Evolutionary conservation across 35 echinoderm and acorn worm species (phyloP).

Genomic region (Stichopus chloronotus): DNA sequence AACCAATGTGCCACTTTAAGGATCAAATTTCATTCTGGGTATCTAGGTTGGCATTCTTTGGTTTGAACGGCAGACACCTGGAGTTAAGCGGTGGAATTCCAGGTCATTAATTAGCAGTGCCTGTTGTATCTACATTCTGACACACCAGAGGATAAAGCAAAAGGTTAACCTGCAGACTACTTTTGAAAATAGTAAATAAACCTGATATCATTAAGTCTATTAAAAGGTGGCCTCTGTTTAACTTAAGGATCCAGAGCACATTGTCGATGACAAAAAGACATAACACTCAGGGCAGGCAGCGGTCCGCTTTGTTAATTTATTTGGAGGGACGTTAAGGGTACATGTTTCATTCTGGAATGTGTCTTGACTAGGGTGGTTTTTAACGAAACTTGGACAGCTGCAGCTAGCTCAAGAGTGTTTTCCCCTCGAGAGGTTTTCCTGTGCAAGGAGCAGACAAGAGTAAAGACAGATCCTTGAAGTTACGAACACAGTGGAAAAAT

Average conservation of each 20-base stretch:
- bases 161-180: background rate
- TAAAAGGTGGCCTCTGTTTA: slow-evolving; percentile 30
- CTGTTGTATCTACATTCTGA: slow-evolving; percentile 10
- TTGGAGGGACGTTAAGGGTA: background rate
- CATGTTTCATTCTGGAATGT: slow-evolving; percentile 2
- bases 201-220: slow-evolving; percentile 24
- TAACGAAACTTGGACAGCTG: background rate
- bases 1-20: background rate
- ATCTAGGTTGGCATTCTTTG: background rate
- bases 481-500: too few species aligned
- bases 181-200: background rate
- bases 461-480: too few species aligned
- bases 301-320: background rate
- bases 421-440: too few species aligned
- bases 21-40: slow-evolving; percentile 2
- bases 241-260: background rate
- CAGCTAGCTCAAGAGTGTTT: background rate
- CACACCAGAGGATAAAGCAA: background rate
- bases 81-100: slow-evolving; percentile 21
- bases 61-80: slow-evolving; percentile 7
- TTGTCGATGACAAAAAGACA: background rate
- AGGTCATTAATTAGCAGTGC: slow-evolving; percentile 9
- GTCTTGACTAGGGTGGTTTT: background rate
- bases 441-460: too few species aligned
- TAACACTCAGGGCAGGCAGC: background rate